phyloP scores from a whole-genome alignment of 2,113 vertebrate genomes.

The Scophthalmus maximus region DNA sequence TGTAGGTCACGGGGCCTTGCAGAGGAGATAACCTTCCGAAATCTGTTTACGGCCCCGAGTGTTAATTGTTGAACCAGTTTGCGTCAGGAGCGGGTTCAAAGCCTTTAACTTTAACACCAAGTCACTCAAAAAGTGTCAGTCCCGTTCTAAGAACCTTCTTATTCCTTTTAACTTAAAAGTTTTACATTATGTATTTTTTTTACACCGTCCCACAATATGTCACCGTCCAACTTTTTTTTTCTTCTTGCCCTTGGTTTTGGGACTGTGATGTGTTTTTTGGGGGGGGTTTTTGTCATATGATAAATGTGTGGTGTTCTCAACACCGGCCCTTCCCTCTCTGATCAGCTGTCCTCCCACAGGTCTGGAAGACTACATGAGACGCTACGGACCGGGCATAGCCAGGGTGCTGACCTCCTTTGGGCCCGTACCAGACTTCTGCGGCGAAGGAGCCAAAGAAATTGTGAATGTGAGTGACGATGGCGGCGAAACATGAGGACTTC shows the following conservation, averaged over 20 bases:
- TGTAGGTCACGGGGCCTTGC: no score
- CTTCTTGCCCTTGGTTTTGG: no score
- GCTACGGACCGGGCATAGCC: conserved; percentile 87
- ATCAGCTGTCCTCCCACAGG: conserved; percentile 79
- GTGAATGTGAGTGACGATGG: conserved; percentile 80
- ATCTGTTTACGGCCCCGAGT: background rate
- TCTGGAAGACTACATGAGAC: conserved; percentile 88
- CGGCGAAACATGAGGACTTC: background rate
- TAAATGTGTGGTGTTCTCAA: no score
- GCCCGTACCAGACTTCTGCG: conserved; percentile 89
- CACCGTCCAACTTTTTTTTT: no score
- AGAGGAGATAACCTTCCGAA: background rate
- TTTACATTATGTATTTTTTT: no score
- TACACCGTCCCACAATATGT: no score
- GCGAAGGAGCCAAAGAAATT: conserved; percentile 83
- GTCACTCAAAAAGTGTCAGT: no score
- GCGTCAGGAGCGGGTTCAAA: background rate
- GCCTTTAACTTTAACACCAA: no score
- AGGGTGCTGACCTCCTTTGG: conserved; percentile 89
- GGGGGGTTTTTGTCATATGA: no score
- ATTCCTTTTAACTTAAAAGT: no score
- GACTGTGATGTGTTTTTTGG: no score
- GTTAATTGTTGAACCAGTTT: background rate
- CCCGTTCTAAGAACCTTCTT: no score
- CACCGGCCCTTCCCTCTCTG: background rate